A percentile compares a stretch with the other conserved stretches of the same genome.
Conservation (phyloP, 2,113 vertebrate species). For the Capreolus pygargus region DNA sequence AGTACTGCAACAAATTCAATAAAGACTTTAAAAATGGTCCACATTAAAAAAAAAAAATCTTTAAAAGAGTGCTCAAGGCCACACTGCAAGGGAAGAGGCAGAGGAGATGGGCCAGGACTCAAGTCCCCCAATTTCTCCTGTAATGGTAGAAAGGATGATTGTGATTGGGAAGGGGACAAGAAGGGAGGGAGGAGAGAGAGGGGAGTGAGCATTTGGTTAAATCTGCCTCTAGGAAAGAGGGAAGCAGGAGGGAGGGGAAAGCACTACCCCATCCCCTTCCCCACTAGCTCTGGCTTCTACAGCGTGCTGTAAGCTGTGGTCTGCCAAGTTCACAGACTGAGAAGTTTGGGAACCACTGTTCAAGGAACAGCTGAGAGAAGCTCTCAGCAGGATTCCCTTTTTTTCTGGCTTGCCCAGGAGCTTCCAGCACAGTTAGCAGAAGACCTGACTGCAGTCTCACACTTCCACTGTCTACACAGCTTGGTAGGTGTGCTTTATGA, state of each 20-base stretch:
- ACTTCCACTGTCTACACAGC: background rate
- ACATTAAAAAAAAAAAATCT: background rate
- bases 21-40: background rate
- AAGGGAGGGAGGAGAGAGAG: background rate
- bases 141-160: background rate
- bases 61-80: background rate
- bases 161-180: background rate
- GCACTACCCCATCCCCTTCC: background rate
- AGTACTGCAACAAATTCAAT: background rate
- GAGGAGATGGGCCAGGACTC: background rate
- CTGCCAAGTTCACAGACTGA: background rate
- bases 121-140: background rate
- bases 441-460: background rate
- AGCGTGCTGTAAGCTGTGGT: background rate
- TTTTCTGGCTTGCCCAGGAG: background rate
- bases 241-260: background rate
- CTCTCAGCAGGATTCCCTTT: slow-evolving; percentile 21
- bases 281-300: background rate
- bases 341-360: background rate
- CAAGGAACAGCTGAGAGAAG: slow-evolving; percentile 27
- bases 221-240: background rate
- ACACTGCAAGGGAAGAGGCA: background rate
- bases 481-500: background rate
- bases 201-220: background rate
- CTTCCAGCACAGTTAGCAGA: background rate